Conservation (phyloP, 2,113 vertebrate genomes). For the Sylvia atricapilla region DNA sequence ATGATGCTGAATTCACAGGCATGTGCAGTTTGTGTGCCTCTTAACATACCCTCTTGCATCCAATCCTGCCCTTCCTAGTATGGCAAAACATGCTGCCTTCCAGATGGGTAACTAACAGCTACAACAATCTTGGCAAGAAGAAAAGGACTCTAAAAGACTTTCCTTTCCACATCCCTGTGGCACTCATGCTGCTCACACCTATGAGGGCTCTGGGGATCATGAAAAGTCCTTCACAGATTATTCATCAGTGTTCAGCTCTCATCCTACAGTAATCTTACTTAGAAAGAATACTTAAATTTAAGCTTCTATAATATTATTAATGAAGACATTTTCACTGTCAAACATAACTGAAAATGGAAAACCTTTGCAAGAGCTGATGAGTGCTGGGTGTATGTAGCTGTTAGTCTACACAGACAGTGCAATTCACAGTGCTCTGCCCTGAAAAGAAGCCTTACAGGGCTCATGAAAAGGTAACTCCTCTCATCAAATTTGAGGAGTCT, state of each 20-base stretch:
- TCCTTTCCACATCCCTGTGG: not conserved
- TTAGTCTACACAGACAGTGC: rapidly evolving
- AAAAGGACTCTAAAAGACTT: rapidly evolving
- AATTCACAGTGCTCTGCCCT: not conserved
- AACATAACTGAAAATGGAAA: not conserved
- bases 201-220: not conserved
- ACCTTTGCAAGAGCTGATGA: not conserved
- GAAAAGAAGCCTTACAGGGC: not conserved
- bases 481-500: not conserved
- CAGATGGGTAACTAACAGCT: not conserved
- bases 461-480: not conserved
- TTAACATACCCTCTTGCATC: not conserved
- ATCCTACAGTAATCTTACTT: not conserved
- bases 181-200: not conserved
- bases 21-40: not conserved
- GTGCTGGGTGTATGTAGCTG: not conserved
- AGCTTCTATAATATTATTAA: not conserved
- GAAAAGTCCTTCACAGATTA: not conserved
- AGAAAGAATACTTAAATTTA: not conserved
- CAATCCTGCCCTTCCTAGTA: not conserved
- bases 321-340: not conserved
- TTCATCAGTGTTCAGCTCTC: not conserved
- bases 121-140: not conserved
- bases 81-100: not conserved
- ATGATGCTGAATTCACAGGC: rapidly evolving